Base-by-base conservation (phyloP, 2,113 vertebrate species). In the Vidua macroura region DNA sequence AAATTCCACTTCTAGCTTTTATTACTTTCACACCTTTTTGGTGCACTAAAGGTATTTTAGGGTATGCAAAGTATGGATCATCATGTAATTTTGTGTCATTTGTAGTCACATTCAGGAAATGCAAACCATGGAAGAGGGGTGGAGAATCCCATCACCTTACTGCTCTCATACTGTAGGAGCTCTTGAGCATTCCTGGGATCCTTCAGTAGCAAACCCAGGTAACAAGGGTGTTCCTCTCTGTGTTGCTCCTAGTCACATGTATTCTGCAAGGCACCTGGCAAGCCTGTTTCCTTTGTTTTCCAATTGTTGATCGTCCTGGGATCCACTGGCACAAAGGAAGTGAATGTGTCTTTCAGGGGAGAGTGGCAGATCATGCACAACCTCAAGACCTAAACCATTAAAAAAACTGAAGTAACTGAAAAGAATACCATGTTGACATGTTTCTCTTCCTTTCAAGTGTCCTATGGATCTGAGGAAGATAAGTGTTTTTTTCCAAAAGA, bases 331-430 rank as follows among this genome's bases (percentile, higher is more conserved):
- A 35, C n/a, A 13, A 8, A 4, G 19, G 35, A 63, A 66, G 48
- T 7, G 7, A 69, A 21, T 0, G 0, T 7, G 2, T 55, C 51
- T 86, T 51, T 69, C 8, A 20, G 4, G 63, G 66, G 33, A 44
- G 2, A 1, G 43, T 70, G 33, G n/a, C 51, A 68, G 53, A n/a
- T 60, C 20, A 9, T 7, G 9, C 13, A 14, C 3, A 8, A 37
- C 31, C 46, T 88, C 35, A 53, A 69, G 31, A 46, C 18, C 6
- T 55, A 75, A 90, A 39, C 43, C 13, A 25, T 75, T 90, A 33
- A 41, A 72, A 72, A 76, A 33, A 7, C 4, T 6, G 16, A 28
- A 49, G 19, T n/a, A 17, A 41, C 9, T 73, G 24, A 30, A 53
- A 49, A 69, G 16, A 41, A 18, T 25, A n/a, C 3, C 8, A 11